A percentile compares a stretch with the other conserved stretches of the same genome.
Conservation (phyloP, 2,113 vertebrate genomes). For the Gadus macrocephalus region DNA sequence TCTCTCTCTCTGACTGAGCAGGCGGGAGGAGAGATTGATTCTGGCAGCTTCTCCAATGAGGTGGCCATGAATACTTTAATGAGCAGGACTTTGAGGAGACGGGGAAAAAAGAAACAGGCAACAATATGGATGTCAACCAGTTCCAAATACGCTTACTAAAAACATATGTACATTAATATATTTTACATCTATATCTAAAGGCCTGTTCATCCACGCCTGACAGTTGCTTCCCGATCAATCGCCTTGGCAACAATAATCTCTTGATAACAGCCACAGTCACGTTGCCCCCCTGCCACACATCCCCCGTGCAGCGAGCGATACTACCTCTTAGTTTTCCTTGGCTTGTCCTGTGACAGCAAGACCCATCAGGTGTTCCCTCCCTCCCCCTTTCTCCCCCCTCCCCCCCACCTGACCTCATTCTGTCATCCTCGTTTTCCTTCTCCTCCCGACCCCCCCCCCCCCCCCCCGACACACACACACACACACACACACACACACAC, state of each 20-base stretch:
- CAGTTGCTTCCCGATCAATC: too few species aligned
- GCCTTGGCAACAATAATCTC: background rate
- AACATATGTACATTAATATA: too few species aligned
- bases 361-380: conserved; percentile 70
- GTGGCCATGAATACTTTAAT: conserved; percentile 7
- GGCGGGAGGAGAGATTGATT: conserved; percentile 24
- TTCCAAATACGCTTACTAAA: too few species aligned
- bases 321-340: conserved; percentile 61
- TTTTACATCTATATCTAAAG: too few species aligned
- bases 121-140: too few species aligned
- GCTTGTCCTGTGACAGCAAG: conserved; percentile 72
- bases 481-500: conserved; percentile 45
- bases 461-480: conserved; percentile 15
- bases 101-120: too few species aligned
- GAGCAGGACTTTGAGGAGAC: background rate
- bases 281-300: conserved; percentile 47
- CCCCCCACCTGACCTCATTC: conserved; percentile 26
- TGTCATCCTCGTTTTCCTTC: conserved; percentile 16
- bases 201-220: too few species aligned
- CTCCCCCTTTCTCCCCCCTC: conserved; percentile 31
- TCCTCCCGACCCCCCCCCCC: background rate
- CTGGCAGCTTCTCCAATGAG: too few species aligned
- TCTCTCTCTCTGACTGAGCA: conserved; percentile 27
- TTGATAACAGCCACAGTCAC: conserved; percentile 38
- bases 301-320: conserved; percentile 38